Conservation (phyloP, 2,113 vertebrate species). For the Urocitellus parryii region DNA sequence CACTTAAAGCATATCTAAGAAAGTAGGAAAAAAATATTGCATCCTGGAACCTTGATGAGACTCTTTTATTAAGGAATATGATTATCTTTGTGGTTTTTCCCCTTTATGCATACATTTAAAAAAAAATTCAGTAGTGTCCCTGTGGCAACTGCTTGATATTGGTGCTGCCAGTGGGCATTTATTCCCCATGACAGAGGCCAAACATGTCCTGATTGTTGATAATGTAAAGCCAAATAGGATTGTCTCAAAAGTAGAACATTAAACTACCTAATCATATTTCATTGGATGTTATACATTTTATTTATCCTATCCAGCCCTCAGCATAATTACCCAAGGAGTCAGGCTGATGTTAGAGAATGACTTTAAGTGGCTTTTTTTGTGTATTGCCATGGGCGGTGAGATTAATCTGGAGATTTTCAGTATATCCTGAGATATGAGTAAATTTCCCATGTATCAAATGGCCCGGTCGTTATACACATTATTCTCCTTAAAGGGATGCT, state of each 20-base stretch:
- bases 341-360: slow-evolving; percentile 47
- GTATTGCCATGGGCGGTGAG: not conserved
- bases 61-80: slow-evolving; percentile 18
- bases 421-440: not conserved
- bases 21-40: slow-evolving; percentile 19
- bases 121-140: not conserved
- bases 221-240: slow-evolving; percentile 42
- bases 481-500: not conserved
- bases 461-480: not conserved
- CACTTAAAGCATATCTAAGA: slow-evolving; percentile 16
- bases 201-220: not conserved
- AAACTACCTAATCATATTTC: not conserved
- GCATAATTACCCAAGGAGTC: slow-evolving; percentile 12
- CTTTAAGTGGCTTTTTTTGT: slow-evolving; percentile 3
- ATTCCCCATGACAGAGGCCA: not conserved
- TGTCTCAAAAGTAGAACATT: slow-evolving; percentile 17
- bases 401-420: slow-evolving; percentile 9
- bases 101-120: not conserved
- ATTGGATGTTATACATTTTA: slow-evolving; percentile 26
- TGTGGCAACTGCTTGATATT: slow-evolving; percentile 19
- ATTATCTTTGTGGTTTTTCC: slow-evolving; percentile 12
- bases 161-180: not conserved
- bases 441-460: not conserved
- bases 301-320: slow-evolving; percentile 38
- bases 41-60: not conserved